Base-by-base conservation (phyloP, 2,113 vertebrate species). In the Todiramphus saurophagus region DNA sequence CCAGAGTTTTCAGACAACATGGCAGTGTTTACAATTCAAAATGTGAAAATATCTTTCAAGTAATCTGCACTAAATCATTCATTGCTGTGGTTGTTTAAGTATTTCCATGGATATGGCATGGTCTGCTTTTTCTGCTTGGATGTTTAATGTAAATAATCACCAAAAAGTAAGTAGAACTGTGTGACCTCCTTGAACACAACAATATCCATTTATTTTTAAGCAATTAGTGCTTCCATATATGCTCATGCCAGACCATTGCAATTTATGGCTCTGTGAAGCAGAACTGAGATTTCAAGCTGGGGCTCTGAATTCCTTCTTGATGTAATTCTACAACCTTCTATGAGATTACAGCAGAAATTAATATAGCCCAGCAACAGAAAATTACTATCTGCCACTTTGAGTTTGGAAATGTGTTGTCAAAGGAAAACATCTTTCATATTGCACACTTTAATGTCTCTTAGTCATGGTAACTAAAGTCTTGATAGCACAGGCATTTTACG, bases 91-190 rank as follows among this genome's bases (percentile, higher is more conserved):
- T 93, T 68, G 75, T 75, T 94, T 86, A 95, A 91, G 51, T 94
- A 74, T 96, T 95, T 96, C 91, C 83, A 90, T 66, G 69, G 92
- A 66, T 75, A 37, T 46, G 31, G 50, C 48, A 89, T 69, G 55
- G 80, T 72, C 69, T 95, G 85, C 78, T 96, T 80, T 96, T 97
- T 92, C 77, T 94, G 28, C 59, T 92, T 93, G 63, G 85, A 76
- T 95, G 73, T 96, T 93, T 97, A 92, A 91, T 50, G 35, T 89
- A 97, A 97, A 97, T 76, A 97, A 96, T 89, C 78, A 82, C 62
- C 62, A 95, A 51, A 95, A 93, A 79, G 28, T 89, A 96, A 93
- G 67, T 44, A 91, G 55, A 72, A 60, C 30, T 92, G 10, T 94
- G 75, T 93, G 87, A 96, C 67, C 16, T 85, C 37, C 46, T 33